Conservation (phyloP, 2,113 vertebrate genomes). For the Gallinago jamesoni region DNA sequence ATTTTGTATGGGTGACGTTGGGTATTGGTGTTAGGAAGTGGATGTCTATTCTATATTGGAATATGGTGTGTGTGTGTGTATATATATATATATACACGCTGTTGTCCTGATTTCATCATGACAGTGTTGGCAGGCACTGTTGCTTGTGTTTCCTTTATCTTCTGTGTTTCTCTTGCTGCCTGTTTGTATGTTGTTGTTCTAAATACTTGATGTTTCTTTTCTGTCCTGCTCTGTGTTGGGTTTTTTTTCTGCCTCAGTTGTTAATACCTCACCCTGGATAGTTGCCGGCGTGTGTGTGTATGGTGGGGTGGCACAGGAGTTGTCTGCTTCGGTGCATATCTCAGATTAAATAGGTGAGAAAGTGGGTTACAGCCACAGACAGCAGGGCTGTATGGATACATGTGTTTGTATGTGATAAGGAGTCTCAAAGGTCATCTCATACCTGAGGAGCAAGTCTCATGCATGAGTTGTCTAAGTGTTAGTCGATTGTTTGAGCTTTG, state of each 20-base stretch:
- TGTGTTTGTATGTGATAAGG: rapidly evolving
- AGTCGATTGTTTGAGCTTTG: not conserved
- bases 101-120: not conserved
- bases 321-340: not conserved
- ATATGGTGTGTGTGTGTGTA: rapidly evolving
- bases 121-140: not conserved
- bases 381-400: not conserved
- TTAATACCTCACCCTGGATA: not conserved
- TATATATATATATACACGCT: not conserved
- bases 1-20: not conserved
- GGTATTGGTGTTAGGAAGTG: not conserved
- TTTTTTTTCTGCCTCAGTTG: not conserved
- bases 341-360: not conserved
- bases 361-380: not conserved
- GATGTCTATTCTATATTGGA: not conserved
- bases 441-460: not conserved
- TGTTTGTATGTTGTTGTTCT: not conserved
- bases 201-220: not conserved
- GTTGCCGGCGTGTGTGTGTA: not conserved
- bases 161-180: not conserved
- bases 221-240: too few relatives aligned
- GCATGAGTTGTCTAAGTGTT: not conserved
- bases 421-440: not conserved
- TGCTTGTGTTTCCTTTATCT: not conserved
- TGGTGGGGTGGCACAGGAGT: not conserved